Conservation (phyloP, 2,113 vertebrate species). For the Oenanthe melanoleuca region DNA sequence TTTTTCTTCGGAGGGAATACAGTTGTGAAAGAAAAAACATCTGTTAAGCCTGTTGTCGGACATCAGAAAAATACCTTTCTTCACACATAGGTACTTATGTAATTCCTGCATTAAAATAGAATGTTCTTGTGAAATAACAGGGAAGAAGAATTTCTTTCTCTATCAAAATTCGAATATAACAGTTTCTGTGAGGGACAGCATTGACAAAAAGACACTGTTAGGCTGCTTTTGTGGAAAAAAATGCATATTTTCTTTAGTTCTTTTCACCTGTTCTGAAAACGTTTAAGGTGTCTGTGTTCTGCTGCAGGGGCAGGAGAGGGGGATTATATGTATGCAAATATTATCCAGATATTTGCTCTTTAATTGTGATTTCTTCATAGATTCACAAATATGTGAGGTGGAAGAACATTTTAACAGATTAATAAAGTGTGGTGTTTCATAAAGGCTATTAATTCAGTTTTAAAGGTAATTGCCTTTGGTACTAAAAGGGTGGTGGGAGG, state of each 20-base stretch:
- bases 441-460: conserved; percentile 52
- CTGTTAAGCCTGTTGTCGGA: conserved; percentile 21
- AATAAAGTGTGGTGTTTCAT: conserved; percentile 8
- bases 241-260: neutral
- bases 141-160: neutral
- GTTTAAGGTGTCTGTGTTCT: neutral
- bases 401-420: neutral
- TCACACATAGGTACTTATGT: conserved; percentile 39
- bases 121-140: neutral
- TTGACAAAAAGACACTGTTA: conserved; percentile 48
- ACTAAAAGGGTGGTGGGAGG: conserved; percentile 13
- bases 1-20: neutral
- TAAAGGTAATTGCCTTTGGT: conserved; percentile 58
- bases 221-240: conserved; percentile 30
- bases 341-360: conserved; percentile 11
- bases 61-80: conserved; percentile 39
- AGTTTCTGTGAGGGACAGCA: neutral
- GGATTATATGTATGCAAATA: neutral
- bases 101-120: conserved; percentile 45
- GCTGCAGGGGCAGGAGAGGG: neutral
- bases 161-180: neutral
- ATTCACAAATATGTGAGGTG: conserved; percentile 11
- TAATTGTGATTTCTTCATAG: conserved; percentile 11
- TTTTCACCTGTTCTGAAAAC: neutral
- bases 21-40: neutral